These are phyloP conservation scores for Tapirus indicus DNA, from an alignment of 2,797 vertebrate genomes.

Conservation along the genomic window DNA sequence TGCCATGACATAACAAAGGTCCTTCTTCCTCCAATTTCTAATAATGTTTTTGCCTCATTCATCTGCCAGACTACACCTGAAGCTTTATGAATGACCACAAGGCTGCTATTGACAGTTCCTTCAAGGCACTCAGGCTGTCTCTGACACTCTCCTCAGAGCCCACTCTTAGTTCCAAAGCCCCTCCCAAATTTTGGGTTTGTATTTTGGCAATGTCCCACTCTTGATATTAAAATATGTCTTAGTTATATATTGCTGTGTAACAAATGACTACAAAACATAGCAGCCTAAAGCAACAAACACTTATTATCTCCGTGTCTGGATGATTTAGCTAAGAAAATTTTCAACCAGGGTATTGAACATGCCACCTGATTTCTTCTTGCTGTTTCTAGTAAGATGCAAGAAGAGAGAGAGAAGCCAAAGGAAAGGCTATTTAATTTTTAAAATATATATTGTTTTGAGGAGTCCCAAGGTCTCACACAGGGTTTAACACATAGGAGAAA, in stretches of 20 bases:
- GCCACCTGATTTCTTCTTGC: background rate
- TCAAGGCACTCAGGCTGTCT: background rate
- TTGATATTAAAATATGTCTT: background rate
- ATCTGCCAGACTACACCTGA: background rate
- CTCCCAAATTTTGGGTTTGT: background rate
- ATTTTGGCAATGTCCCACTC: background rate
- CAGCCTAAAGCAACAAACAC: background rate
- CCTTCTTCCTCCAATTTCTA: background rate
- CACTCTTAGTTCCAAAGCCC: background rate
- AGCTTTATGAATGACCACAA: background rate
- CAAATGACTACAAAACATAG: background rate
- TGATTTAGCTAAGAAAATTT: background rate
- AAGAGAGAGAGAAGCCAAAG: background rate
- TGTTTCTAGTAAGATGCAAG: background rate
- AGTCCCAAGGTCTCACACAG: background rate
- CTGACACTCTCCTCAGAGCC: background rate
- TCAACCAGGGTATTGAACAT: background rate
- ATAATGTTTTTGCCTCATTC: no score
- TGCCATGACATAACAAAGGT: background rate
- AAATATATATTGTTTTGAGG: background rate
- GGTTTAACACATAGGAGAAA: background rate
- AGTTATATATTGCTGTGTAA: background rate
- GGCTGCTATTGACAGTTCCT: background rate
- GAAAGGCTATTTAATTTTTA: background rate
- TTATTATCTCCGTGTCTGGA: background rate